Evolutionary conservation across 2,888 invertebrate species (phyloP), one percentile per base, ranked within the genome.

Genomic region (Nomada flava): DNA sequence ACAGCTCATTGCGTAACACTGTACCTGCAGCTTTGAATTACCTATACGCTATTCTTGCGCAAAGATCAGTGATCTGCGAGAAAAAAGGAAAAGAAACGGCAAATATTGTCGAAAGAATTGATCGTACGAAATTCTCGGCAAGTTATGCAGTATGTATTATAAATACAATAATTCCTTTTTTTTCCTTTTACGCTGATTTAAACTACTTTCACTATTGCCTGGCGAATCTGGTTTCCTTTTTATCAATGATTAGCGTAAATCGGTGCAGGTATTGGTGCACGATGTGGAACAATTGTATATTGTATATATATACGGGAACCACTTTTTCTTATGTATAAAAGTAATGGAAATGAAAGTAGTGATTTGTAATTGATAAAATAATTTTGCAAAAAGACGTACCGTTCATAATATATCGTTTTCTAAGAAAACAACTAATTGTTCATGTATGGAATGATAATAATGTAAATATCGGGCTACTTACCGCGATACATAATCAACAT

Each of bases 1-100:
- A 80, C 44, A 60, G 55, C 42, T 23, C 20, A 53, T 82, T 82
- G 76, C 81, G 57, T 72, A 82, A 82, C 52, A 26, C 44, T 36
- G 15, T 44, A 68, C 53, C 57, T 64, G 71, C 47, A 59, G 20
- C 67, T 76, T 64, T 50, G 59, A 11, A 55, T 57, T 26, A 53
- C 50, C 20, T 23, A 62, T n/a, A 55, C 57, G 23, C 69, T 9
- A 64, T 79, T 74, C 59, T 74, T 79, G 79, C 74, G 79, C 53
- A 74, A 81, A 69, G 57, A 73, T 57, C 73, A 52, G 23, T 50
- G 74, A 79, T 73, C 69, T 50, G 44, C 53, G 10, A 26, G 29
- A 18, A 50, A 13, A n/a, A 9, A 47, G 29, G 42, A 52, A 59
- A 1, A 18, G 20, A 15, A 20, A 15, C 11, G 26, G 50, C 3